phyloP scores from a whole-genome alignment of 2,113 vertebrate species.

The Fregetta grallaria region DNA sequence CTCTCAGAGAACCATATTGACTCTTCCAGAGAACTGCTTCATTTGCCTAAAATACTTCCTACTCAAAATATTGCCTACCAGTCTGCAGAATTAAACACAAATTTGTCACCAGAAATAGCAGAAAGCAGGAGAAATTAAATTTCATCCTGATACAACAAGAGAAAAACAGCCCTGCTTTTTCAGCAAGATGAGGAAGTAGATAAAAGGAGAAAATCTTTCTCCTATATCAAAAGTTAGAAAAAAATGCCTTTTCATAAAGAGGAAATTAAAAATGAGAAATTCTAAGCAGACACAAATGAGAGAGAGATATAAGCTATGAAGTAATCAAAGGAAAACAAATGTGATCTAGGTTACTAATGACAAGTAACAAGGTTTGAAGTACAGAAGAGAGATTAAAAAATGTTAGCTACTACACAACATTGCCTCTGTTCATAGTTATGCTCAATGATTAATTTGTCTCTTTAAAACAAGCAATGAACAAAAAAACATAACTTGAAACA shows the following conservation, averaged over 20 bases:
- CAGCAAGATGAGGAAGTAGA: background rate
- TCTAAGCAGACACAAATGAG: background rate
- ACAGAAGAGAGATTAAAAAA: background rate
- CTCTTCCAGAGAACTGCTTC: background rate
- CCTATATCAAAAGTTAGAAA: background rate
- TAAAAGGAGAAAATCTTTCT: background rate
- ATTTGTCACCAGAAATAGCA: background rate
- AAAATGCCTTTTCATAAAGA: background rate
- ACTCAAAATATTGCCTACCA: background rate
- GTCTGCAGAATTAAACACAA: background rate
- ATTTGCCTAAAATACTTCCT: background rate
- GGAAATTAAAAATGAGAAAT: background rate
- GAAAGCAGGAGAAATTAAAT: background rate
- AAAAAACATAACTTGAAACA: background rate
- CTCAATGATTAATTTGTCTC: background rate
- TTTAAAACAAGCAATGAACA: background rate
- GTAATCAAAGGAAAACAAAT: background rate
- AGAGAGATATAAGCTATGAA: background rate
- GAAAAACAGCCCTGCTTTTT: background rate
- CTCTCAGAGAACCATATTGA: background rate
- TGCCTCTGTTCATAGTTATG: background rate
- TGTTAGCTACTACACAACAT: background rate
- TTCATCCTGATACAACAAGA: background rate
- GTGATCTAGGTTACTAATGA: background rate
- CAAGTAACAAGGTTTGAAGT: background rate